These are phyloP conservation scores for Varroa destructor DNA, from an alignment of 1,140 invertebrate genomes.

Conservation along the genomic window DNA sequence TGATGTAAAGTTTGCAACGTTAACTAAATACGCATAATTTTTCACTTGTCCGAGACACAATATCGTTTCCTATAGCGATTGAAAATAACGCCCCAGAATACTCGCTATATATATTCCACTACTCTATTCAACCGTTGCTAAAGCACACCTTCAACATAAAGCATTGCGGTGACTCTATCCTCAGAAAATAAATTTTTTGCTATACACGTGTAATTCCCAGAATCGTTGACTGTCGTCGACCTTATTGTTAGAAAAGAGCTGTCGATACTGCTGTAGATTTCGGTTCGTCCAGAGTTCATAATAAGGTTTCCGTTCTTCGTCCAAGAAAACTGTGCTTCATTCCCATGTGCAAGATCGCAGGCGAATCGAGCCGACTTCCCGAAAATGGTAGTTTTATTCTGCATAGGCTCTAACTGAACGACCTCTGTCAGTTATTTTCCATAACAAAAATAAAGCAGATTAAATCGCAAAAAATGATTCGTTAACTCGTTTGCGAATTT, in stretches of 20 bases:
- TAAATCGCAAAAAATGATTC: no score
- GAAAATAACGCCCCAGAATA: no score
- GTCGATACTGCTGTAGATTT: neutral
- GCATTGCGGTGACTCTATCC: slow-evolving; percentile 1
- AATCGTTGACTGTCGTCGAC: slow-evolving; percentile 30
- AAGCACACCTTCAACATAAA: neutral
- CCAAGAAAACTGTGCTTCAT: slow-evolving; percentile 1
- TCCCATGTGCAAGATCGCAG: neutral
- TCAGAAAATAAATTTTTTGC: slow-evolving; percentile 34
- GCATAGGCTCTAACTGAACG: slow-evolving; percentile 9
- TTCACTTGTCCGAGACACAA: no score
- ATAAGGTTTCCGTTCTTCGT: slow-evolving; percentile 13
- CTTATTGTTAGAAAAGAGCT: neutral
- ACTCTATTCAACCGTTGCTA: no score
- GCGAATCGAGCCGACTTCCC: slow-evolving; percentile 4
- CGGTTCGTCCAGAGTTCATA: neutral
- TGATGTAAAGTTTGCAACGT: no score
- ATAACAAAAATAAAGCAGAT: no score
- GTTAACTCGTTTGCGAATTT: no score
- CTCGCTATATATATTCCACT: no score
- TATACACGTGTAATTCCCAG: slow-evolving; percentile 37
- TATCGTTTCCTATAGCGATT: no score
- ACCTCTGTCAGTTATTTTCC: neutral
- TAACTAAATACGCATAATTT: no score
- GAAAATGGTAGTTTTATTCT: neutral